Evolutionary conservation across 2,113 vertebrate genomes (phyloP).

Genomic region (Atlantisia rogersi): DNA sequence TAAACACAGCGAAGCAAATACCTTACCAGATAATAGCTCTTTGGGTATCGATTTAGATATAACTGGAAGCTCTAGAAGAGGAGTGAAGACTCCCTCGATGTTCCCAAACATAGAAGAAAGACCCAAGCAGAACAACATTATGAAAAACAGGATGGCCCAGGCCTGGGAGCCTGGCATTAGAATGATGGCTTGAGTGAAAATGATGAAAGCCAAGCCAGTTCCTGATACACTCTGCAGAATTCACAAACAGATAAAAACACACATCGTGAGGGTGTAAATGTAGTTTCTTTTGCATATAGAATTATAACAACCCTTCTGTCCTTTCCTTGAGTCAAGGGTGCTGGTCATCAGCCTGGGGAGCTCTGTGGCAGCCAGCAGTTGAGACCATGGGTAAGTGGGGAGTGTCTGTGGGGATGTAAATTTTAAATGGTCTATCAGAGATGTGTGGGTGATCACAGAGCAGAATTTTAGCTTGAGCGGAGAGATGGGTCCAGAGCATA

Average conservation of each 20-base stretch:
- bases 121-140: constrained; percentile 90
- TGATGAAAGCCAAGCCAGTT: constrained; percentile 89
- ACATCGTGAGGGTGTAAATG: background rate
- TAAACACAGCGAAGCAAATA: background rate
- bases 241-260: background rate
- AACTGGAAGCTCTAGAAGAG: constrained; percentile 80
- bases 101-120: constrained; percentile 94
- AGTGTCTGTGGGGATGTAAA: background rate
- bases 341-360: background rate
- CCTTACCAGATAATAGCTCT: constrained; percentile 84
- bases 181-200: constrained; percentile 88
- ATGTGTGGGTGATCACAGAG: background rate
- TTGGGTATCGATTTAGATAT: constrained; percentile 78
- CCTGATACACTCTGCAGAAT: constrained; percentile 85
- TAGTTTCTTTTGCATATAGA: background rate
- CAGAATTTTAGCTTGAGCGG: background rate
- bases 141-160: constrained; percentile 92
- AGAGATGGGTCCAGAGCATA: background rate
- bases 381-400: background rate
- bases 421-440: background rate
- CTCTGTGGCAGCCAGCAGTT: background rate
- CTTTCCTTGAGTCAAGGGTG: background rate
- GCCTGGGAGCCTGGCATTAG: constrained; percentile 87
- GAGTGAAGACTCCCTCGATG: constrained; percentile 85
- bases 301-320: background rate